Percentiles rank a stretch among this genome's conserved stretches.
These are phyloP conservation scores for Drosophila suzukii DNA, from an alignment of 1,140 invertebrate species.

Conservation along the genomic window DNA sequence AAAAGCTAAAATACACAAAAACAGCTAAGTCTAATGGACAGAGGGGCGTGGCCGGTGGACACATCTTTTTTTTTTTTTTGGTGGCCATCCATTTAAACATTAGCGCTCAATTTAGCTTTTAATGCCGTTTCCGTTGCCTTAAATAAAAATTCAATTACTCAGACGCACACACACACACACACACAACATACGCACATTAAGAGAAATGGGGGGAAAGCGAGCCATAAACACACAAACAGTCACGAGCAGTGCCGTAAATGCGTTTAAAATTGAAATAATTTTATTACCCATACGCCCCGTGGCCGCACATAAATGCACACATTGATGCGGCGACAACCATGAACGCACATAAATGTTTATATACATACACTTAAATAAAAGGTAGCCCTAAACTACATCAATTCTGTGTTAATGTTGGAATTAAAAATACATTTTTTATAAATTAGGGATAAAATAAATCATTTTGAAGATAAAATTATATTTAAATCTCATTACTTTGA, in stretches of 20 bases:
- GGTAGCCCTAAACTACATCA: not conserved
- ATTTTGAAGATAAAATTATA: too few species aligned
- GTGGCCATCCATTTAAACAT: conserved; percentile 54
- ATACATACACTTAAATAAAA: not conserved
- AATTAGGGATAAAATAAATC: too few species aligned
- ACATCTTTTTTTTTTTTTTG: conserved; percentile 59
- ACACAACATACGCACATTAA: conserved; percentile 22
- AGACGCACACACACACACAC: conserved; percentile 36
- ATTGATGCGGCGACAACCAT: conserved; percentile 32
- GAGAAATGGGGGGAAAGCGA: not conserved
- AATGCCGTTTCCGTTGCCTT: conserved; percentile 77
- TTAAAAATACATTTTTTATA: not conserved
- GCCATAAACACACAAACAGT: conserved; percentile 56
- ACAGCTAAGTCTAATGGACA: conserved; percentile 47
- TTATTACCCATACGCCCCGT: conserved; percentile 72
- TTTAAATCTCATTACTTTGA: too few species aligned
- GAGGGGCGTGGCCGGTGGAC: conserved; percentile 23
- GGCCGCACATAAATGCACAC: conserved; percentile 40
- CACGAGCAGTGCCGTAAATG: conserved; percentile 52
- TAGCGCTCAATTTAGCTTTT: conserved; percentile 81
- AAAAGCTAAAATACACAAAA: conserved; percentile 48
- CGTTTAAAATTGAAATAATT: conserved; percentile 77
- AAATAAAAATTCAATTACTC: conserved; percentile 80
- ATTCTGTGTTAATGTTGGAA: not conserved
- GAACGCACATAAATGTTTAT: conserved; percentile 14